Evolutionary conservation across 2,888 invertebrate genomes (phyloP), one percentile per base, ranked within the genome.

Genomic region (Meandrusa payeni): DNA sequence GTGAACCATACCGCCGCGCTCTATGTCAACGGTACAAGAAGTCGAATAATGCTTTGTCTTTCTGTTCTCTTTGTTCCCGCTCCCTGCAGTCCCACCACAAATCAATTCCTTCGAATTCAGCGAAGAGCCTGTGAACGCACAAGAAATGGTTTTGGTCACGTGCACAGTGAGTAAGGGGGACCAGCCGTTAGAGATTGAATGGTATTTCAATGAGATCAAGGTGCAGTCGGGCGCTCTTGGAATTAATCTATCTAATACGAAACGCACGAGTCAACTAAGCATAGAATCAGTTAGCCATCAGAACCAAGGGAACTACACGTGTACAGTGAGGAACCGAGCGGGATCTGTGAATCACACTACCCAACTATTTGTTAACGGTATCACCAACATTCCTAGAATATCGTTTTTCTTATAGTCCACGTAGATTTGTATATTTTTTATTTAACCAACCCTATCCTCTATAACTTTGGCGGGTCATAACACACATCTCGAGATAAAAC

Each of bases 41-140:
- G 17, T 23, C 0, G 22, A 38, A 3, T 44, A 26, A 32, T 29
- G 19, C 41, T 40, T 32, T 20, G 6, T 31, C 23, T 27, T 26
- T 46, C 7, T 47, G 11, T 38, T 44, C 43, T 26, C 41, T 46
- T 49, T 51, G 54, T 57, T 57, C 46, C 63, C 46, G 55, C 59
- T 68, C 68, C 59, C 62, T 52, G 50, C 77, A 91, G 93, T 89
- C 87, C 89, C 90, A 59, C 93, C 93, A 56, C 89, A 92, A 88
- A 91, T 92, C 68, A 88, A 90, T 73, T 92, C 93, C 66, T 94
- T 94, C 78, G 87, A 89, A 65, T 93, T 93, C 71, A 93, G 93
- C 61, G 91, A 92, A 57, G 91, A 91, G 68, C 91, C 93, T 33
- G 89, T 90, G 51, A 92, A 92, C 71, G 92, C 92, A 45, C 93